A percentile compares a stretch with the other conserved stretches of the same genome.
Conservation (phyloP, 2,888 invertebrate species). For the Diaperis boleti region DNA sequence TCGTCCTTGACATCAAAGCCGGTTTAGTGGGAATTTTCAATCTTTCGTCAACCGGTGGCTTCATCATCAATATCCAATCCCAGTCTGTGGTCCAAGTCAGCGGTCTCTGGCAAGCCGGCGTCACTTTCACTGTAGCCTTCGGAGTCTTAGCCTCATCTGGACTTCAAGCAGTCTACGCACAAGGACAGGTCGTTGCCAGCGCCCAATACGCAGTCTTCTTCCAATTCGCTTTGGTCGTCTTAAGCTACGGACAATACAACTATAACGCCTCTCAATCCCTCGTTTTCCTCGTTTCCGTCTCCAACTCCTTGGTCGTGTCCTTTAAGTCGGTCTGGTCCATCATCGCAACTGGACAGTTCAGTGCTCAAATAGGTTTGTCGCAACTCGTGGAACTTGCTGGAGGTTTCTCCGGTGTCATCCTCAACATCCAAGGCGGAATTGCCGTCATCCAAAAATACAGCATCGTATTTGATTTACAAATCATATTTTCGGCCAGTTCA, state of each 20-base stretch:
- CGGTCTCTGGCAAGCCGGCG: too few relatives aligned
- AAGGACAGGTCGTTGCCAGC: too few relatives aligned
- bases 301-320: background rate
- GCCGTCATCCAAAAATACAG: background rate
- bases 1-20: too few relatives aligned
- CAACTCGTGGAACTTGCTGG: background rate
- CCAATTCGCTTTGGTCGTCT: background rate
- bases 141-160: too few relatives aligned
- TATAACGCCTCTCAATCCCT: background rate
- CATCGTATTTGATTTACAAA: background rate
- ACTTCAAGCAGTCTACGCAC: too few relatives aligned
- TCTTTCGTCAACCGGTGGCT: too few relatives aligned
- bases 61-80: too few relatives aligned
- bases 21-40: too few relatives aligned
- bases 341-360: background rate
- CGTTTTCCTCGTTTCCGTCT: background rate
- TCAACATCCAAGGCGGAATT: background rate
- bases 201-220: background rate
- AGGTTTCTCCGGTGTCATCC: background rate
- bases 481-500: background rate
- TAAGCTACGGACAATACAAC: background rate
- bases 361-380: background rate
- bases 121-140: too few relatives aligned
- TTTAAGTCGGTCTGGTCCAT: background rate
- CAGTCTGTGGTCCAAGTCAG: too few relatives aligned